A percentile compares a stretch with the other conserved stretches of the same genome.
Evolutionary conservation across 2,888 invertebrate species (phyloP).

Genomic region (Atrina japonica): DNA sequence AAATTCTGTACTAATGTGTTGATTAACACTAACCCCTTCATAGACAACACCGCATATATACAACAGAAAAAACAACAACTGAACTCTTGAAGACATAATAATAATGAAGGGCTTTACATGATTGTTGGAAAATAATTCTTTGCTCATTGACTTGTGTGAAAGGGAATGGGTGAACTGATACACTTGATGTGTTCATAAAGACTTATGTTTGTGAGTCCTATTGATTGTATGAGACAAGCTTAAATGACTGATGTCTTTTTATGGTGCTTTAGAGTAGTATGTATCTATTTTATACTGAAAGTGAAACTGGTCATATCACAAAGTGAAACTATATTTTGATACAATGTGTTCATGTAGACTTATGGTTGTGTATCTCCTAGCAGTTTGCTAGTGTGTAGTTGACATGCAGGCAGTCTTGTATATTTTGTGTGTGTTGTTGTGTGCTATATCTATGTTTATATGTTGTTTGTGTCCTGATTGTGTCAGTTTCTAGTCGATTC

Average conservation of each 20-base stretch:
- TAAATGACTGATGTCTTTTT: slow-evolving; percentile 12
- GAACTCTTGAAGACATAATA: background rate
- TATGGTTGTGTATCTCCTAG: slow-evolving; percentile 17
- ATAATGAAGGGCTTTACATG: slow-evolving; percentile 1
- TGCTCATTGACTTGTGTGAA: slow-evolving; percentile 10
- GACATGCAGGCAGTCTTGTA: slow-evolving; percentile 20
- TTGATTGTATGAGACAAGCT: background rate
- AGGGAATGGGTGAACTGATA: slow-evolving; percentile 29
- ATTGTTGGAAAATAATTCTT: slow-evolving; percentile 16
- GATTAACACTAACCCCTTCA: too few species aligned
- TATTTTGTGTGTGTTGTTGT: background rate
- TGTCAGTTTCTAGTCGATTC: background rate
- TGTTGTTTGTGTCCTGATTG: background rate
- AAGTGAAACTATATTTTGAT: slow-evolving; percentile 24
- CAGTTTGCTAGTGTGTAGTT: background rate
- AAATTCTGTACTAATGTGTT: background rate
- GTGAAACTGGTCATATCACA: slow-evolving; percentile 27
- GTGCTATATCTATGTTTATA: background rate
- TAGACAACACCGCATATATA: too few species aligned
- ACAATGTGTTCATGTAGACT: slow-evolving; percentile 21
- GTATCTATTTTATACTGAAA: background rate
- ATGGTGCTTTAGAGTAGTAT: slow-evolving; percentile 26
- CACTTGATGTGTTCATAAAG: slow-evolving; percentile 36
- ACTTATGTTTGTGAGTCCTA: background rate
- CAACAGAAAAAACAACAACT: background rate